Evolutionary conservation across 2,888 invertebrate genomes (phyloP).

Genomic region (Brachycybe producta): DNA sequence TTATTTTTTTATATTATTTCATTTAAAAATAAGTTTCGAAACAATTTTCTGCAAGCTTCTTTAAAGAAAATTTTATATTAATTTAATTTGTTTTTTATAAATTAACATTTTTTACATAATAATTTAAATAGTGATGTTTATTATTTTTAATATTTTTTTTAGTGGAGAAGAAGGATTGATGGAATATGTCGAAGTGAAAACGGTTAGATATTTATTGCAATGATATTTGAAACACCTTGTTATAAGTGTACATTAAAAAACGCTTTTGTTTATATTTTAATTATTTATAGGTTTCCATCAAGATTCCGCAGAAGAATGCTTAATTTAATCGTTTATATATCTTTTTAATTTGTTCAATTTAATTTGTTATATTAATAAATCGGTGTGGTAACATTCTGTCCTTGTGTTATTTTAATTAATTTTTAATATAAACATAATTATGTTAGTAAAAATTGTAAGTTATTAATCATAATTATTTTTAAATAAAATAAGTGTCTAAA

Average conservation of each 20-base stretch:
- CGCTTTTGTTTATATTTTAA: not conserved
- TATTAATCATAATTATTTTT: too few relatives aligned
- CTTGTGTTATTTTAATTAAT: too few relatives aligned
- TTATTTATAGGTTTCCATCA: constrained; percentile 23
- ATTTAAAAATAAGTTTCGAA: not conserved
- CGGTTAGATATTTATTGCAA: constrained; percentile 19
- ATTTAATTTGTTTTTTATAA: not conserved
- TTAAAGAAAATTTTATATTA: not conserved
- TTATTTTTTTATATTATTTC: not conserved
- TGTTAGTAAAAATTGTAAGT: too few relatives aligned
- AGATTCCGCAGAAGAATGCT: constrained; percentile 24
- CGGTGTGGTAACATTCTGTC: too few relatives aligned
- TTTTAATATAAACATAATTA: too few relatives aligned
- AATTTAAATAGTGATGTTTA: not conserved
- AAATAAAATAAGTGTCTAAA: too few relatives aligned
- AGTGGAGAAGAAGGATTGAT: constrained; percentile 23
- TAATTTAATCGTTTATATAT: constrained; percentile 16
- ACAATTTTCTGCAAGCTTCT: too few relatives aligned
- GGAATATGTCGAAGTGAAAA: constrained; percentile 22
- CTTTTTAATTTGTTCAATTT: not conserved
- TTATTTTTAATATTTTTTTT: constrained; percentile 3
- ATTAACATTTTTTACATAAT: not conserved
- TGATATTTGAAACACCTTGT: not conserved
- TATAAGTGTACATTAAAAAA: not conserved
- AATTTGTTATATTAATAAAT: too few relatives aligned